Base-by-base conservation (phyloP, 2,888 invertebrate genomes). In the Catocala fraxini region DNA sequence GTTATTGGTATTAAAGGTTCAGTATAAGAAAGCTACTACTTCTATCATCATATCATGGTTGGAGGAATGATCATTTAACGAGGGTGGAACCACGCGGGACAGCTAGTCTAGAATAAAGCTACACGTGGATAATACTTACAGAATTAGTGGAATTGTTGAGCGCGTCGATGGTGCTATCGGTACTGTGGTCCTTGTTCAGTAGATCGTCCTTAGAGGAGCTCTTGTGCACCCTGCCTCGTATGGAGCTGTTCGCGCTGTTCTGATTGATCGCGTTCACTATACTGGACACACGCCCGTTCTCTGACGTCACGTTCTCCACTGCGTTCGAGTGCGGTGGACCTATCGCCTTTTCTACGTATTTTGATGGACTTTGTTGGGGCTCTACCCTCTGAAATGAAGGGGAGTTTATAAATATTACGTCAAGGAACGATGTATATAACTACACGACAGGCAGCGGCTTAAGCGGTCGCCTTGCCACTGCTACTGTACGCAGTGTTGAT, bases 201-300 rank as follows among this genome's bases (percentile, higher is more conserved):
- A 94, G 82, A 48, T 94, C 91, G 51, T 94, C 94, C 69, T 93
- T 94, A 0, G 94, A 93, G 0, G 91, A 89, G 58, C 92, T 93
- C 79, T 93, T 93, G 10, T 88, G 89, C 80, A 94, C 91, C 69
- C 92, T 73, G 4, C 90, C 91, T 51, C 93, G 70, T 64, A 88
- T 81, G 0, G 93, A 91, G 52, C 82, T 87, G 68, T 89, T 87
- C 25, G 74, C 71, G 41, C 65, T 80, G 73, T 80, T 84, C 65
- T 90, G 89, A 71, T 94, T 94, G 60, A 94, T 87, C 0, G 94
- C 92, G 61, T 91, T 89, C 62, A 94, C 94, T 56, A 94, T 94
- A 43, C 79, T 91, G 0, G 94, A 93, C 9, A 94, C 94, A 6
- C 93, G 85, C 3, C 93, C 90, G 74, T 93, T 93, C 54, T 94